phyloP scores from a whole-genome alignment of 2,113 vertebrate species.

The Microtus ochrogaster region DNA sequence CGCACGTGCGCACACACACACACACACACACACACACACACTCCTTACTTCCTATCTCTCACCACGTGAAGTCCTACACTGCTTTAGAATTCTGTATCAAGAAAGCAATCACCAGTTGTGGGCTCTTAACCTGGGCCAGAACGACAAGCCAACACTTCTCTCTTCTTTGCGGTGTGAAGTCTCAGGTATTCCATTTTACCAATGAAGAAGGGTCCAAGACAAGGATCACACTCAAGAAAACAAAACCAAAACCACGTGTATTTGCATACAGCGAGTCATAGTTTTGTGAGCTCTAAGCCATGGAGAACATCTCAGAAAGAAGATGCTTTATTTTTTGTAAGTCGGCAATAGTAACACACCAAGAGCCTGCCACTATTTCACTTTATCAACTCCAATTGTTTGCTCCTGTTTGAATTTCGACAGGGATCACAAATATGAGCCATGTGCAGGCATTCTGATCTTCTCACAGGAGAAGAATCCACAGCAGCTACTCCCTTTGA shows the following conservation, averaged over 20 bases:
- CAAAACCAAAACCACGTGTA: neutral
- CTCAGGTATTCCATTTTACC: neutral
- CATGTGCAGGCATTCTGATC: neutral
- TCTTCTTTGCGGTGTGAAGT: neutral
- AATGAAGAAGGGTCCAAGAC: neutral
- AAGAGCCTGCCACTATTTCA: neutral
- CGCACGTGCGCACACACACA: neutral
- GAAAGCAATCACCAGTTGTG: neutral
- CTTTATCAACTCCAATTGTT: neutral
- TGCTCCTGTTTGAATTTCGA: neutral
- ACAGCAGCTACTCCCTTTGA: neutral
- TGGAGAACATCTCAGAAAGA: neutral
- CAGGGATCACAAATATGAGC: conserved; percentile 10
- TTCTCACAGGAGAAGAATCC: neutral
- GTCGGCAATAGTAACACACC: neutral
- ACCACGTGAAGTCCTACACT: neutral
- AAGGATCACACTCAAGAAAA: neutral
- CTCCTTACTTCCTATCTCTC: neutral
- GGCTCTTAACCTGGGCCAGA: neutral
- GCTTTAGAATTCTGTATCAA: neutral
- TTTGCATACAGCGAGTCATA: neutral
- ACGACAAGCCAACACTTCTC: neutral
- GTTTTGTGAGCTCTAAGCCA: neutral
- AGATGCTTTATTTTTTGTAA: conserved; percentile 20
- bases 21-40: neutral